Evolutionary conservation across 1,140 invertebrate genomes (phyloP).

Genomic region (Drosophila parvula): DNA sequence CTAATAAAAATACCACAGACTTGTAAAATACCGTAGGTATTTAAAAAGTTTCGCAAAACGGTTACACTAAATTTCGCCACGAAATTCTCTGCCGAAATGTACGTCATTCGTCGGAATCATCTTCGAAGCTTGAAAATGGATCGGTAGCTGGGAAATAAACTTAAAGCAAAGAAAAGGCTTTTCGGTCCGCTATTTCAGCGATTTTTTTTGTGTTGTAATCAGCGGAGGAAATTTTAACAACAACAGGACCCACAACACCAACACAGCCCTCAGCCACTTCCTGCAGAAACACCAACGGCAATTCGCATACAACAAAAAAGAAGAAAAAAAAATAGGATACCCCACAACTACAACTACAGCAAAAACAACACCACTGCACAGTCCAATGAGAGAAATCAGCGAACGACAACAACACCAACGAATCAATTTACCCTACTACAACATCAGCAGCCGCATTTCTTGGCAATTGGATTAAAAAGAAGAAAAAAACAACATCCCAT

Average conservation of each 20-base stretch:
- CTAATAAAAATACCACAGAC: no score
- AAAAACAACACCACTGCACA: conserved; percentile 35
- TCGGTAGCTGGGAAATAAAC: conserved; percentile 84
- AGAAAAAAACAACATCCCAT: conserved; percentile 53
- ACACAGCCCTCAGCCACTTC: conserved; percentile 43
- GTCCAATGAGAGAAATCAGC: conserved; percentile 64
- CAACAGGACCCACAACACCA: conserved; percentile 59
- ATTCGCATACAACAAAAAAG: conserved; percentile 41
- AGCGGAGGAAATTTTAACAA: conserved; percentile 77
- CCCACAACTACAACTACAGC: conserved; percentile 34
- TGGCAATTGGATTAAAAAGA: conserved; percentile 66
- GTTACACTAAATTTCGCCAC: no score
- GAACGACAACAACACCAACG: conserved; percentile 37
- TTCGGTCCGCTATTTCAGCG: conserved; percentile 84
- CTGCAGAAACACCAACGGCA: conserved; percentile 40
- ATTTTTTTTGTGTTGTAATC: conserved; percentile 83
- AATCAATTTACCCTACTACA: conserved; percentile 44
- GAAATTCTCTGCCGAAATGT: no score
- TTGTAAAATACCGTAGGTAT: no score
- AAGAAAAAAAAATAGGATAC: conserved; percentile 48
- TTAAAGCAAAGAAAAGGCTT: conserved; percentile 84
- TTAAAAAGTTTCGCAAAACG: no score
- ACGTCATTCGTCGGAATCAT: conserved; percentile 69
- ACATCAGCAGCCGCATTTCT: conserved; percentile 56
- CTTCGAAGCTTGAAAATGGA: conserved; percentile 84